A percentile compares a stretch with the other conserved stretches of the same genome.
Conservation (phyloP, 2,797 vertebrate species). For the Pagetopsis macropterus region DNA sequence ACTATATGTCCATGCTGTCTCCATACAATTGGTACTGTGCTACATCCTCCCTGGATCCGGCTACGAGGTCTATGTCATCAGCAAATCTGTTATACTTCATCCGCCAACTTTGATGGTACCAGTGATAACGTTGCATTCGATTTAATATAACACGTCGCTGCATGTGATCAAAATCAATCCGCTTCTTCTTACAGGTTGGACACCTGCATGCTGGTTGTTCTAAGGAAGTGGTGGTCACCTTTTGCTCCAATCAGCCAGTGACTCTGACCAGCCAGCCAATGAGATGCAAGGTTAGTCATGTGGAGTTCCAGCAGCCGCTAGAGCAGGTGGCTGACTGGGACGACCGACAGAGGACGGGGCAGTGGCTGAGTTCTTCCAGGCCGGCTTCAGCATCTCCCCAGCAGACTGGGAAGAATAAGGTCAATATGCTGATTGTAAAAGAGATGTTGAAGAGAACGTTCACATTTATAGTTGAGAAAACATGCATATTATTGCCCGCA, state of each 20-base stretch:
- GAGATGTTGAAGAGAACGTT: background rate
- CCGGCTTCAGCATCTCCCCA: background rate
- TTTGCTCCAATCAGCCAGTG: slow-evolving; percentile 81
- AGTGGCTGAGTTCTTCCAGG: slow-evolving; percentile 80
- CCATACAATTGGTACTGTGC: too few species aligned
- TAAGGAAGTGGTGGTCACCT: slow-evolving; percentile 86
- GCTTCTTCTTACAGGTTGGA: slow-evolving; percentile 79
- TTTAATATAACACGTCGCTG: background rate
- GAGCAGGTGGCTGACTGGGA: slow-evolving; percentile 92
- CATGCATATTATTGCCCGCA: slow-evolving; percentile 60
- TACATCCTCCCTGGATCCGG: too few species aligned
- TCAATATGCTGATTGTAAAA: slow-evolving; percentile 44
- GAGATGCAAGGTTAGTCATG: slow-evolving; percentile 83
- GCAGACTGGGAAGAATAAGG: slow-evolving; percentile 81
- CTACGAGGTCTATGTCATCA: too few species aligned
- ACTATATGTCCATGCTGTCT: too few species aligned
- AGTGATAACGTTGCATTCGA: too few species aligned
- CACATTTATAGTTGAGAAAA: background rate
- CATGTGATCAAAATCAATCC: background rate
- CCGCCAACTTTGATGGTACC: too few species aligned
- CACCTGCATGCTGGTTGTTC: slow-evolving; percentile 90
- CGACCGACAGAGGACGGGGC: slow-evolving; percentile 75
- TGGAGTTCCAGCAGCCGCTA: slow-evolving; percentile 81
- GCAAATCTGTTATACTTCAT: too few species aligned
- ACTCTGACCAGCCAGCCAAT: slow-evolving; percentile 74